These are phyloP conservation scores for Ganaspis sp. DNA, from an alignment of 1,140 invertebrate species.

Conservation along the genomic window DNA sequence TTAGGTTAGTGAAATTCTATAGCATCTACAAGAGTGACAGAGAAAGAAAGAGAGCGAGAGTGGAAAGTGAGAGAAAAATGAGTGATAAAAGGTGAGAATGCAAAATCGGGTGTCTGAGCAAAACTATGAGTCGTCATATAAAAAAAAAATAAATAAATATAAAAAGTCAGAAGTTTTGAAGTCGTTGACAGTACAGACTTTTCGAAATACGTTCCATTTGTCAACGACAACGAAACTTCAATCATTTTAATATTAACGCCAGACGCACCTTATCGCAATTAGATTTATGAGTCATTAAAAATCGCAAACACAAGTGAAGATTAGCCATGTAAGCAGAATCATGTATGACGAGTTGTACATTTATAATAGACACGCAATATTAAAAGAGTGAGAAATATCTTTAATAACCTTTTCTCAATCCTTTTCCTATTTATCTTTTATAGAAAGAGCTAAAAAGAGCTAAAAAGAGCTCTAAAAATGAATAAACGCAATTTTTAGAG, in stretches of 20 bases:
- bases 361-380: constrained; percentile 74
- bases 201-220: neutral
- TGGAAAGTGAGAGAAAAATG: neutral
- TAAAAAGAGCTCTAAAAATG: neutral
- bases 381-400: constrained; percentile 54
- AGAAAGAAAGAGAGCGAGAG: neutral
- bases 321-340: constrained; percentile 67
- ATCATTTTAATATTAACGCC: constrained; percentile 47
- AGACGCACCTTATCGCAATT: constrained; percentile 49
- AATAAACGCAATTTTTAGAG: no score
- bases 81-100: constrained; percentile 12
- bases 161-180: neutral
- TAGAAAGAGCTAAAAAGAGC: no score
- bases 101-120: neutral
- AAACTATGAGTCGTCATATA: neutral
- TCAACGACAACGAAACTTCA: constrained; percentile 41
- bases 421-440: neutral
- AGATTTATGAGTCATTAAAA: constrained; percentile 53
- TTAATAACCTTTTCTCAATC: constrained; percentile 29
- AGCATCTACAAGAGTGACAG: neutral
- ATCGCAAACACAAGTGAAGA: constrained; percentile 50
- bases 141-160: neutral
- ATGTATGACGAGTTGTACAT: constrained; percentile 74
- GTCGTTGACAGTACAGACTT: constrained; percentile 8
- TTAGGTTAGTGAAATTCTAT: constrained; percentile 19